Evolutionary conservation across 1,140 invertebrate species (phyloP).

Genomic region (Zaprionus camerounensis): DNA sequence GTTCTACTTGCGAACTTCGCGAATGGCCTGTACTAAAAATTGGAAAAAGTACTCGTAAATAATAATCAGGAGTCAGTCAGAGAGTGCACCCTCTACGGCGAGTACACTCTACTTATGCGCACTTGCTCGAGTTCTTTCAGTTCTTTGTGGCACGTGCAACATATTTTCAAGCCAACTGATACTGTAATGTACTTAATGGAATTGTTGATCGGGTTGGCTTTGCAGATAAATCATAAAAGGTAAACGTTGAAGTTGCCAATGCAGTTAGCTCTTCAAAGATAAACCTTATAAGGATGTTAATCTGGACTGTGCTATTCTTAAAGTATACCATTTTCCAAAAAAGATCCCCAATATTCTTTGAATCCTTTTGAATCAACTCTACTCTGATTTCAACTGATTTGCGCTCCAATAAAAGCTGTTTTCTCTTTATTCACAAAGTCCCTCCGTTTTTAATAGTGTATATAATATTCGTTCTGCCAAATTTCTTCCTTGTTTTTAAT

Average conservation of each 20-base stretch:
- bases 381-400: too few species aligned
- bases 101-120: background rate
- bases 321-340: too few species aligned
- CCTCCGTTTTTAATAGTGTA: slow-evolving; percentile 2
- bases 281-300: too few species aligned
- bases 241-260: too few species aligned
- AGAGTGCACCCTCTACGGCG: background rate
- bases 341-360: too few species aligned
- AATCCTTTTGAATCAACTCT: too few species aligned
- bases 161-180: background rate
- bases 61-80: slow-evolving; percentile 58
- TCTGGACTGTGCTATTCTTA: too few species aligned
- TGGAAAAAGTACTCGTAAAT: slow-evolving; percentile 71
- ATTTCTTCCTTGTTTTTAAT: slow-evolving; percentile 5
- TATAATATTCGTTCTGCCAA: background rate
- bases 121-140: slow-evolving; percentile 26
- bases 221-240: too few species aligned
- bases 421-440: too few species aligned
- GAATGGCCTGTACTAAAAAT: slow-evolving; percentile 40
- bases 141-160: background rate
- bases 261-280: too few species aligned
- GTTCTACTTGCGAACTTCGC: slow-evolving; percentile 61
- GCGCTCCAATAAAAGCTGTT: too few species aligned
- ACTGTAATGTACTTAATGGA: too few species aligned
- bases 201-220: background rate